Evolutionary conservation across 2,888 invertebrate genomes (phyloP), one percentile per base, ranked within the genome.

Genomic region (Lamproptera curius): DNA sequence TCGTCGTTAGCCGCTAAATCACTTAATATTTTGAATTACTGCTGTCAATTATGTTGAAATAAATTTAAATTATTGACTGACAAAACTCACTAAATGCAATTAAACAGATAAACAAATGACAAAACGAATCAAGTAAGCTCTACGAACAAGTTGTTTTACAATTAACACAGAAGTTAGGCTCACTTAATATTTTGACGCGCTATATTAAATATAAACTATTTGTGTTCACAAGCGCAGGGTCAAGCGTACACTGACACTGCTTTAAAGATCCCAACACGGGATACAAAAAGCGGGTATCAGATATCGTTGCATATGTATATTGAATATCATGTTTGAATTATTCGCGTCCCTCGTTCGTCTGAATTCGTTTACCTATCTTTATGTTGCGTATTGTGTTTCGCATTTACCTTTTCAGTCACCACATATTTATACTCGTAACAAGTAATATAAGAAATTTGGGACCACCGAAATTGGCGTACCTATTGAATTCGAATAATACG

Each of bases 291-390:
- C 76, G 64, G 66, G 81, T 76, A 70, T 84, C 77, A 68, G 68
- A 66, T 83, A 70, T 78, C 80, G 74, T 73, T 85, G 75, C 78
- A 86, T 86, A 83, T 84, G 74, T 74, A 85, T 72, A 62, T 73
- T 63, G 83, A 74, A 83, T 83, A 66, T 74, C 70, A 80, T 76
- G 67, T 71, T 71, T 78, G 61, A 58, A 70, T 72, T 58, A 59
- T 46, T 45, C 43, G 43, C 64, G 56, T n/a, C 57, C 56, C 55
- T 55, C 56, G 26, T 37, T 38, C 34, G 20, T 16, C 42, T 16
- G 26, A 5, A 43, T 38, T 14, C 41, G 34, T 39, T 13, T 20
- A 11, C 14, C 2, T 20, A 13, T 20, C 28, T 42, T 13, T 20
- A 10, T 6, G 15, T 42, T 23, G 13, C n/a, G n/a, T n/a, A 15